Percentiles rank a stretch among this genome's conserved stretches.
phyloP scores from a whole-genome alignment of 1,140 invertebrate species.

The Drosophila navojoa region DNA sequence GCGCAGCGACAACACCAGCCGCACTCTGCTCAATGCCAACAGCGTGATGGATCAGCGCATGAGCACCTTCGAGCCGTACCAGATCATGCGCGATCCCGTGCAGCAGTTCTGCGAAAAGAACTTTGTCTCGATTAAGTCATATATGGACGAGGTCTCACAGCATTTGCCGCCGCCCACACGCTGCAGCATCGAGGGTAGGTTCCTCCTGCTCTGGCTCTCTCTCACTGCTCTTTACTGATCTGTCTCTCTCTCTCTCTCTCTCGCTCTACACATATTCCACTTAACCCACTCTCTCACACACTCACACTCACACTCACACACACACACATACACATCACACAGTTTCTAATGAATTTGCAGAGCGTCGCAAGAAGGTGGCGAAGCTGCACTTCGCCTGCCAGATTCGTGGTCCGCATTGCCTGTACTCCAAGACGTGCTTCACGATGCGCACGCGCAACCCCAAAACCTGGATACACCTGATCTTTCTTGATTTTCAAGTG shows the following conservation, averaged over 20 bases:
- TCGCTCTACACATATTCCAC: not conserved
- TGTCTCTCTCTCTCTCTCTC: not conserved
- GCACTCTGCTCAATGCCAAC: conserved; percentile 88
- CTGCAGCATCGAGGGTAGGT: conserved; percentile 94
- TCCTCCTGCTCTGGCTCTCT: not conserved
- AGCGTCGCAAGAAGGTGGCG: conserved; percentile 92
- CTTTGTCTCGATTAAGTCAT: conserved; percentile 94
- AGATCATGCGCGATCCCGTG: conserved; percentile 93
- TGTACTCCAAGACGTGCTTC: conserved; percentile 94
- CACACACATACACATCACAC: conserved; percentile 59
- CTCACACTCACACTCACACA: conserved; percentile 49
- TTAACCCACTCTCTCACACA: conserved; percentile 17
- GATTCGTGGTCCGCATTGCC: conserved; percentile 92
- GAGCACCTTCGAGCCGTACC: conserved; percentile 94
- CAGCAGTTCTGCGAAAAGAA: conserved; percentile 98
- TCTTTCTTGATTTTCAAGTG: conserved; percentile 96
- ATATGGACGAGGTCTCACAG: conserved; percentile 94
- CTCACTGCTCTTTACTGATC: not conserved
- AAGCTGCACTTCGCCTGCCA: conserved; percentile 96
- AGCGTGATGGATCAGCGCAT: conserved; percentile 88
- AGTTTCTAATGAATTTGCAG: conserved; percentile 85
- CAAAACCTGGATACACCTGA: conserved; percentile 96
- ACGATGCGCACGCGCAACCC: conserved; percentile 94
- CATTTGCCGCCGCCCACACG: conserved; percentile 94
- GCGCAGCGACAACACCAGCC: conserved; percentile 88